Evolutionary conservation across 2,797 vertebrate genomes (phyloP).

Genomic region (Pantherophis vulpinus): DNA sequence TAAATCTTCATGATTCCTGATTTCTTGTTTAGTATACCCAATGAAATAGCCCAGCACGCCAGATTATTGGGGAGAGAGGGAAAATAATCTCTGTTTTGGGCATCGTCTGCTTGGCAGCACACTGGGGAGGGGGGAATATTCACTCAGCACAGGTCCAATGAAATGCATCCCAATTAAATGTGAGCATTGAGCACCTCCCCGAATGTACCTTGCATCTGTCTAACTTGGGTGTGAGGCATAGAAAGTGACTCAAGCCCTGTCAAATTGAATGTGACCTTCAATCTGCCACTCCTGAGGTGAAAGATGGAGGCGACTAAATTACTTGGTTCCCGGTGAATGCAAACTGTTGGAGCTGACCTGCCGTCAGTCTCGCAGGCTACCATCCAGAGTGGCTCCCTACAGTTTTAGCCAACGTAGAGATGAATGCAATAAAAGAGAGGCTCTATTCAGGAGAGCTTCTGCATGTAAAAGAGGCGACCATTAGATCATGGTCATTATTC

Average conservation of each 20-base stretch:
- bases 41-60: neutral
- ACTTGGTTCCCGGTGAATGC: conserved; percentile 70
- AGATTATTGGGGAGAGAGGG: neutral
- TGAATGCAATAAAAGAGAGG: conserved; percentile 74
- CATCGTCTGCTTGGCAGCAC: neutral
- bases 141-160: neutral
- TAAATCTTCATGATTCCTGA: neutral
- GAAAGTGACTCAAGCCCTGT: conserved; percentile 60
- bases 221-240: conserved; percentile 50
- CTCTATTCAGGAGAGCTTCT: conserved; percentile 70
- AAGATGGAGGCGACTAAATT: conserved; percentile 65
- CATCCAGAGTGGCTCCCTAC: conserved; percentile 72
- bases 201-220: conserved; percentile 66
- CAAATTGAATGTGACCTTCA: conserved; percentile 74
- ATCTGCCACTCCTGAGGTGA: conserved; percentile 75
- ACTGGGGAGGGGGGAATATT: fast-evolving
- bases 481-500: conserved; percentile 86
- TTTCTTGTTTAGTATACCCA: neutral
- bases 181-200: conserved; percentile 1
- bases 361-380: conserved; percentile 72
- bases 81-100: neutral
- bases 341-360: conserved; percentile 66
- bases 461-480: conserved; percentile 76
- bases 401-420: conserved; percentile 69
- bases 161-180: conserved; percentile 37